These are phyloP conservation scores for Diaprepes abbreviatus DNA, from an alignment of 2,888 invertebrate species.

Conservation along the genomic window DNA sequence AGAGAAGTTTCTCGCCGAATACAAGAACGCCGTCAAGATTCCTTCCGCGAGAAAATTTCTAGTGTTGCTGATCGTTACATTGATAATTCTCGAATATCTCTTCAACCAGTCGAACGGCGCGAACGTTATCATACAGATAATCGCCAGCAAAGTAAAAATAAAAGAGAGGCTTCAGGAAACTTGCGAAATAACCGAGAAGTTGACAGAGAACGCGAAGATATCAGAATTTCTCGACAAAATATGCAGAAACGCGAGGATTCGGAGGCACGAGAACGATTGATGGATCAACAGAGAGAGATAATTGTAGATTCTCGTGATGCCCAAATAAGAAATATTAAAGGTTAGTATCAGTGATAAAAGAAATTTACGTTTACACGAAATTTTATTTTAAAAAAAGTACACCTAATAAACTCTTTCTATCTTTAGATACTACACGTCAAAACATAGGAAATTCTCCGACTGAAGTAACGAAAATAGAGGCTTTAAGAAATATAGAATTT, in stretches of 20 bases:
- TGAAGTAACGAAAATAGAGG: not conserved
- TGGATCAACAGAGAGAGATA: not conserved
- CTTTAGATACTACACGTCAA: not conserved
- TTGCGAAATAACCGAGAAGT: not conserved
- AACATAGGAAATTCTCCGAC: no score
- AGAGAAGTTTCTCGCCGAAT: not conserved
- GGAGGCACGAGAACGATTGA: not conserved
- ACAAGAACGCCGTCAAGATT: not conserved
- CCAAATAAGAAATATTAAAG: not conserved
- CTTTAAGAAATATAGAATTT: slow-evolving; percentile 8
- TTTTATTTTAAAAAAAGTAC: no score
- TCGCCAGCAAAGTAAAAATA: not conserved
- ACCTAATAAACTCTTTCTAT: no score
- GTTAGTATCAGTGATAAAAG: slow-evolving; percentile 1
- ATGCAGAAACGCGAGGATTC: not conserved
- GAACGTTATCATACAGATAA: not conserved
- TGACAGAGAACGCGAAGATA: not conserved
- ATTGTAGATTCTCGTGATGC: not conserved
- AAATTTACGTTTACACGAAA: no score
- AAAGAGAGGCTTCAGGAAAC: not conserved
- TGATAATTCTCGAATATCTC: not conserved
- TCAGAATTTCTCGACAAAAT: not conserved
- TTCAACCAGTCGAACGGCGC: not conserved
- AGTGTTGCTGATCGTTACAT: not conserved
- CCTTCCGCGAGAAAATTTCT: not conserved